Evolutionary conservation across 1,140 invertebrate genomes (phyloP).

Genomic region (Drosophila prosaltans): DNA sequence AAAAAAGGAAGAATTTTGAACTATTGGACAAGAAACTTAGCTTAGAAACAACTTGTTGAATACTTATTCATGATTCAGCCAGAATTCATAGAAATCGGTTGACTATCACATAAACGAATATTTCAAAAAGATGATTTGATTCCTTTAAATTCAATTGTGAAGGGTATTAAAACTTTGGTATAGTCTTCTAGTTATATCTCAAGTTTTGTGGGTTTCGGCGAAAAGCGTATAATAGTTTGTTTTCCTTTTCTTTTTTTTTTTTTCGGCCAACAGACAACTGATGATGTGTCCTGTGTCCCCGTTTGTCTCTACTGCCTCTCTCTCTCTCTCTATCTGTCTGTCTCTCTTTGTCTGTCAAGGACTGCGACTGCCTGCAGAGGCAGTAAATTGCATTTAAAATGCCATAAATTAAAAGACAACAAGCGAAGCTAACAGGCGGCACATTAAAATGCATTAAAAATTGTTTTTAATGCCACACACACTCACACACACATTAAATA

Average conservation of each 20-base stretch:
- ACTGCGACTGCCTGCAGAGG: slow-evolving; percentile 32
- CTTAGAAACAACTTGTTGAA: too few relatives aligned
- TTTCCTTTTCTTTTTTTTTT: too few relatives aligned
- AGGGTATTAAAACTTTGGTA: too few relatives aligned
- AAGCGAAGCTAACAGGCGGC: slow-evolving; percentile 23
- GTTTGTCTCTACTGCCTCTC: background rate
- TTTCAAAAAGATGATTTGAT: too few relatives aligned
- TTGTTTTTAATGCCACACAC: slow-evolving; percentile 49
- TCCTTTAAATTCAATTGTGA: too few relatives aligned
- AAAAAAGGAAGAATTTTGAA: too few relatives aligned
- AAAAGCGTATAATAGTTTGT: slow-evolving; percentile 39
- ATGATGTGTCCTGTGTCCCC: slow-evolving; percentile 1
- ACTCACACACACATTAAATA: slow-evolving; percentile 13
- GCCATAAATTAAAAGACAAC: slow-evolving; percentile 74
- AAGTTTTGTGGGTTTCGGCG: slow-evolving; percentile 38
- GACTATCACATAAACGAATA: too few relatives aligned
- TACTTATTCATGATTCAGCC: too few relatives aligned
- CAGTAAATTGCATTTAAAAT: slow-evolving; percentile 77
- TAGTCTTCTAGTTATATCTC: too few relatives aligned
- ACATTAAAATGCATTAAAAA: slow-evolving; percentile 75
- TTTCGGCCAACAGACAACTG: slow-evolving; percentile 12
- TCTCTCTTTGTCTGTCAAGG: slow-evolving; percentile 7
- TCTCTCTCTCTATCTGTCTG: background rate
- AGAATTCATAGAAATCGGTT: too few relatives aligned
- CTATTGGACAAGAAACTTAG: too few relatives aligned